phyloP scores from a whole-genome alignment of 2,113 vertebrate species.

The Martes martes region DNA sequence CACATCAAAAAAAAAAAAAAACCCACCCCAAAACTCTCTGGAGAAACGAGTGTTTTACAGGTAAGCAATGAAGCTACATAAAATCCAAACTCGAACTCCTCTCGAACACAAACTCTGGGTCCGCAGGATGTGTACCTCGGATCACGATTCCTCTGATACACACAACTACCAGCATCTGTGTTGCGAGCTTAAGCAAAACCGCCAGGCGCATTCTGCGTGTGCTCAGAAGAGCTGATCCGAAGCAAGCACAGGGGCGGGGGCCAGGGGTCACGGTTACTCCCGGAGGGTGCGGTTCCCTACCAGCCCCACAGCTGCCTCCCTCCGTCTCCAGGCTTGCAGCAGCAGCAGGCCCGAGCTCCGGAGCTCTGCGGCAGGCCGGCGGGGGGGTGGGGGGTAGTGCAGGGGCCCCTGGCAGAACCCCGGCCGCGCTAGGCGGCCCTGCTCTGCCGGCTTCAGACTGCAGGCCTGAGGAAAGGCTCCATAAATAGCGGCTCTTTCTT shows the following conservation, averaged over 20 bases:
- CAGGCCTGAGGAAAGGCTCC: conserved; percentile 73
- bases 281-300: not conserved
- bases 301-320: not conserved
- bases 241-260: not conserved
- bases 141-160: not conserved
- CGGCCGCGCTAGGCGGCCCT: conserved; percentile 55
- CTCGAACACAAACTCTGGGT: not conserved
- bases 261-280: not conserved
- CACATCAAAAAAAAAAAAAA: not conserved
- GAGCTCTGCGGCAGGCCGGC: too few species aligned
- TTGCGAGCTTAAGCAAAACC: not conserved
- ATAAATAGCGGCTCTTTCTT: conserved; percentile 67
- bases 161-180: not conserved
- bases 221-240: not conserved
- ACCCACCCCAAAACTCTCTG: not conserved
- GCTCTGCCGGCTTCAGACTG: conserved; percentile 69
- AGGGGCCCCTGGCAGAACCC: not conserved
- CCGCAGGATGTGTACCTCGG: not conserved
- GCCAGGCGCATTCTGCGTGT: not conserved
- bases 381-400: not conserved
- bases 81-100: not conserved
- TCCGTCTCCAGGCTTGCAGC: too few species aligned
- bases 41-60: conserved; percentile 7
- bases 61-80: not conserved
- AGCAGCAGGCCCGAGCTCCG: not conserved